Base-by-base conservation (phyloP, 2,113 vertebrate genomes). In the Oryzias celebensis region DNA sequence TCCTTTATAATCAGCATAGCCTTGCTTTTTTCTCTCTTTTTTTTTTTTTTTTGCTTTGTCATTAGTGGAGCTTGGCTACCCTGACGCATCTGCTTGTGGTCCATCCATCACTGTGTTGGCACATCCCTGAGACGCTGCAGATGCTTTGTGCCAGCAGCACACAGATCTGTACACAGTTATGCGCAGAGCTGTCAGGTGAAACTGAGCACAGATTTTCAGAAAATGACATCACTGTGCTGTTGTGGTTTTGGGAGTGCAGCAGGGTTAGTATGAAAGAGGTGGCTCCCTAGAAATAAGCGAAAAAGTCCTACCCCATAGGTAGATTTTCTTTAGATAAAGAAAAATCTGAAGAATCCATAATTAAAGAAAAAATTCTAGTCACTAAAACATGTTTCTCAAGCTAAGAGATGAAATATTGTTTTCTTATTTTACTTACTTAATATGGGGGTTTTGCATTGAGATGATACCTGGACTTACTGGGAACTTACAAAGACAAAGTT, bases 401-500 rank as follows among this genome's bases (percentile, higher is more conserved):
- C 26, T 28, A 28, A 6, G 5, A 28, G n/a, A n/a, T n/a, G n/a
- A n/a, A n/a, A n/a, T n/a, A n/a, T n/a, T n/a, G n/a, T n/a, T n/a
- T n/a, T n/a, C n/a, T n/a, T n/a, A n/a, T n/a, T n/a, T n/a, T n/a
- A 20, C 20, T 20, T 20, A 20, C 20, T 20, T 20, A 20, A 20
- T 20, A 20, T 20, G 20, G 20, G 2, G 7, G 1, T 36, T 36
- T 31, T 36, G 36, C 8, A 36, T 7, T 36, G 36, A 0, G 26
- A 49, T 52, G 58, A 60, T 59, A n/a, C 5, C 15, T 1, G 0
- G 58, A 53, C 61, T 54, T 16, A 41, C 6, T 20, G n/a, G 57
- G 13, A 36, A 73, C 90, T 85, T 72, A 92, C 91, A 59, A 92
- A 92, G 52, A 92, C 88, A 89, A 91, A 92, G 78, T 92, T 92